These are phyloP conservation scores for Drosophila pruinosa DNA, from an alignment of 1,140 invertebrate genomes.

Conservation along the genomic window DNA sequence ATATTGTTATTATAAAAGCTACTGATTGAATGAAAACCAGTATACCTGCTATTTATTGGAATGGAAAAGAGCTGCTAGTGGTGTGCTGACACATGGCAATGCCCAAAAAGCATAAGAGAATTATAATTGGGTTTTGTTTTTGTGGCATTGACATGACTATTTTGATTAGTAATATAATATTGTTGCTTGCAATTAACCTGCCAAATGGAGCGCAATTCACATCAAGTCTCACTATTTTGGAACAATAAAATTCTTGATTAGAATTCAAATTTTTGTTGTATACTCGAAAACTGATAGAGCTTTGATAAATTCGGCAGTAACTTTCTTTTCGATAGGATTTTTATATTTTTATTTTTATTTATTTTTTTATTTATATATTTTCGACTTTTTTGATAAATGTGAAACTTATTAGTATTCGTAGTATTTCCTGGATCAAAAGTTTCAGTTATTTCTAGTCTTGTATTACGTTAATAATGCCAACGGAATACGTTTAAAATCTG, in stretches of 20 bases:
- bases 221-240: constrained; percentile 10
- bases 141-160: constrained; percentile 45
- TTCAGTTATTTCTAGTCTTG: too few species aligned
- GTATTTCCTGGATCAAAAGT: too few species aligned
- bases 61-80: constrained; percentile 6
- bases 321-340: constrained; percentile 14
- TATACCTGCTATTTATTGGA: constrained; percentile 1
- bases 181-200: constrained; percentile 37
- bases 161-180: constrained; percentile 34
- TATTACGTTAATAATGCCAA: too few species aligned
- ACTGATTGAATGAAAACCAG: neutral
- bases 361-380: too few species aligned
- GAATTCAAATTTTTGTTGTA: constrained; percentile 23
- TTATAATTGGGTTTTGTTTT: constrained; percentile 21
- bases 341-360: too few species aligned
- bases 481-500: too few species aligned
- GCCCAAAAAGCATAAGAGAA: constrained; percentile 5
- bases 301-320: neutral
- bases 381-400: too few species aligned
- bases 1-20: constrained; percentile 7
- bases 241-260: constrained; percentile 21
- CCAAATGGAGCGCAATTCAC: constrained; percentile 42
- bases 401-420: too few species aligned
- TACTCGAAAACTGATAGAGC: neutral
- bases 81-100: constrained; percentile 29